Evolutionary conservation across 2,888 invertebrate genomes (phyloP), one percentile per base, ranked within the genome.

Genomic region (Aspidiotus rigidus): DNA sequence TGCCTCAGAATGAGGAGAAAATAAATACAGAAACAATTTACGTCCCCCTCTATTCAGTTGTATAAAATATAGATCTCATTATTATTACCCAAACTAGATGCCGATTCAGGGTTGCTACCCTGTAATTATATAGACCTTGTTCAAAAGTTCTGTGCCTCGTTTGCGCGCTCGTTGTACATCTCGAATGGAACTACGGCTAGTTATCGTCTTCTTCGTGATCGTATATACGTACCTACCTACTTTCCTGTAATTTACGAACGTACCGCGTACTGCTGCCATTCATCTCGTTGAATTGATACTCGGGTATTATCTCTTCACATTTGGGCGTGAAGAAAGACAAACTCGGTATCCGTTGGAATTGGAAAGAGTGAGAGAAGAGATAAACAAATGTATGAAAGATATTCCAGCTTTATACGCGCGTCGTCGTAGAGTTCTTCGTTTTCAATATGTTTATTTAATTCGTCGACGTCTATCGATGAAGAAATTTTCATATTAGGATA

Each of bases 41-140:
- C 28, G 28, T 28, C 28, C 5, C 28, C 28, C 28, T 5, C 28
- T 3, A 3, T 5, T 2, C 49, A 49, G 49, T 49, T 49, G 28
- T 28, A 28, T 28, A 28, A 28, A 28, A 28, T 28, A 49, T n/a
- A 49, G 49, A 49, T 56, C 56, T 59, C 56, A 55, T 55, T 28
- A 59, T 67, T 67, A 67, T 67, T 67, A 59, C 41, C 15, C 57
- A 66, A 57, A 67, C 67, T 60, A 49, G 67, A 57, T 67, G 67
- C 67, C 60, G 67, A 67, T 67, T 67, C 49, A 67, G 67, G 67
- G 67, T 67, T 67, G 67, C 67, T 42, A 60, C 67, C 67, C 67
- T 67, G 60, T 60, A 67, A 67, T 67, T 67, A 67, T 60, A 59
- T 53, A 59, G 60, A 60, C 67, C 59, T 67, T 60, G 60, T 67